Base-by-base conservation (phyloP, 2,113 vertebrate genomes). In the Callionymus lyra region DNA sequence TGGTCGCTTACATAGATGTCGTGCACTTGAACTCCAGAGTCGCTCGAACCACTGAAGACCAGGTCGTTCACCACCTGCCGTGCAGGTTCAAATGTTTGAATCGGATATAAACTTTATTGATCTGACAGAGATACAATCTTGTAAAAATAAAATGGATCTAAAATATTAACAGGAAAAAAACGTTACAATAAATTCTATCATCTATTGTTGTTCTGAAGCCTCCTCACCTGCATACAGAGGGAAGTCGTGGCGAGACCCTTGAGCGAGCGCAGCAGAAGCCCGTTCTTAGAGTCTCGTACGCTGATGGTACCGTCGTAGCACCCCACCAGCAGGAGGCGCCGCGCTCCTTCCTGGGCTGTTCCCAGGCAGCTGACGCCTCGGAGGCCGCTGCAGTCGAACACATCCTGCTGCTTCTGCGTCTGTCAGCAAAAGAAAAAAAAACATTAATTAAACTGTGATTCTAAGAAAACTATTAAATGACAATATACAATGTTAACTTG, bases 221-320 rank as follows among this genome's bases (percentile, higher is more conserved):
- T 14, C 17, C 82, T 72, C 62, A 82, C 95, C 91, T 91, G 94
- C 90, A 99, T 91, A 59, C 93, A 99, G 34, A 99, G 91, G 2
- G 98, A 86, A 1, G 94, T 98, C 68, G 96, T 94, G 81, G 90
- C 89, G 62, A 98, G 95, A 15, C 95, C 92, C 50, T 92, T 74
- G 59, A 99, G 83, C 0, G 89, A 88, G 50, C 95, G 86, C 53
- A 99, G 89, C 16, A 99, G 87, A 37, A 99, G 74, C 38, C 94
- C 89, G 0, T 84, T 98, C 41, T 84, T 85, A 0, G 95, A 92
- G 6, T 99, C 95, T 0, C 95, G 83, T 1, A 99, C 89, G 0
- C 90, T 97, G 68, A 99, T 94, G 66, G 91, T 96, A 64, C 87
- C 89, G 81, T 99, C 95, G 0, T 99, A 99, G 34, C 94, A 99